phyloP scores from a whole-genome alignment of 2,888 invertebrate genomes.

The Callimorpha dominula region DNA sequence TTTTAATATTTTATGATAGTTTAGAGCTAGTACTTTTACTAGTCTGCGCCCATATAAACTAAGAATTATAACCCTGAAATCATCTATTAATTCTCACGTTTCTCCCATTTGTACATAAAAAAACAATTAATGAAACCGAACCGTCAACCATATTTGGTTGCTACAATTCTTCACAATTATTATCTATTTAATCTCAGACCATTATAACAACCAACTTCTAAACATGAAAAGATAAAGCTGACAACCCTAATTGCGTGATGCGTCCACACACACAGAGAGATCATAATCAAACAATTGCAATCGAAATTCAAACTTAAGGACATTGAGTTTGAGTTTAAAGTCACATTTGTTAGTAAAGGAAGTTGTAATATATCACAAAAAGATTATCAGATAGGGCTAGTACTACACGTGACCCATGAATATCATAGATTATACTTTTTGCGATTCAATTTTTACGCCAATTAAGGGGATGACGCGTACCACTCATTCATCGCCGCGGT shows the following conservation, averaged over 20 bases:
- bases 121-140: constrained; percentile 4
- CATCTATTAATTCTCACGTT: neutral
- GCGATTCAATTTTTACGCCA: constrained; percentile 57
- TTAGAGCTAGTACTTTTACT: no score
- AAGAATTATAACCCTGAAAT: neutral
- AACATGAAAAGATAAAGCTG: constrained; percentile 33
- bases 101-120: neutral
- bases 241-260: constrained; percentile 41
- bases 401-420: constrained; percentile 43
- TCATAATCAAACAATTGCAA: constrained; percentile 6
- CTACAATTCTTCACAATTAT: constrained; percentile 26
- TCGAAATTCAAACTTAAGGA: constrained; percentile 10
- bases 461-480: constrained; percentile 49
- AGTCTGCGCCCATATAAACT: no score
- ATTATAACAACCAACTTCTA: constrained; percentile 28
- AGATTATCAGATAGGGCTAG: constrained; percentile 40
- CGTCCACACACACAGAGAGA: constrained; percentile 14
- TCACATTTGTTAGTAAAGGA: neutral
- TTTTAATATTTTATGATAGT: no score
- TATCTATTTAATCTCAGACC: constrained; percentile 25
- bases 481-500: neutral
- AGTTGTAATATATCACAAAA: constrained; percentile 22
- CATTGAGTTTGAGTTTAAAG: neutral
- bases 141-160: constrained; percentile 17
- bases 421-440: constrained; percentile 54